Evolutionary conservation across 2,113 vertebrate species (phyloP), one percentile per base, ranked within the genome.

Genomic region (Okapia johnstoni): DNA sequence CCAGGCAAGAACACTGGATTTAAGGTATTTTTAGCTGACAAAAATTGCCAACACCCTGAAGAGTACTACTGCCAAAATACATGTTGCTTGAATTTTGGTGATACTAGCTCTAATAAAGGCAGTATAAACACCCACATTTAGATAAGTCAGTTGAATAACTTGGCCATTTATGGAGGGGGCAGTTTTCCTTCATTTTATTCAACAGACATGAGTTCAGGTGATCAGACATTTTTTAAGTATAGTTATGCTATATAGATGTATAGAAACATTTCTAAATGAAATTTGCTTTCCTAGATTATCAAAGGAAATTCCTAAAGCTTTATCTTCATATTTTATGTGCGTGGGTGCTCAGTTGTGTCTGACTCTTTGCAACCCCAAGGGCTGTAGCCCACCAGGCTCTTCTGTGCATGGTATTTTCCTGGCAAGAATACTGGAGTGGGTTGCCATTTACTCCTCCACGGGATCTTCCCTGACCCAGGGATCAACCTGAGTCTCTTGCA

Each of bases 281-380:
- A 90, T 87, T 88, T 92, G n/a, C 36, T 92, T 96, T 97, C 43
- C 48, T 43, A 30, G 95, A 91, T 54, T 52, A 33, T 25, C 54
- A 96, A 36, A 36, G 55, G 70, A 81, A 87, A 54, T 86, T 86
- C 30, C 50, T 86, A 55, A 93, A 90, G 30, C 3, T 86, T 85
- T 89, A 33, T 88, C 30, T 95, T 96, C 7, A 5, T 80, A 40
- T 96, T 90, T 90, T 86, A 16, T 80, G 10, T 73, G 12, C 13
- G n/a, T 25, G 36, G 43, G 12, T 14, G 21, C 70, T 76, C 36
- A 76, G 40, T 26, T 26, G 12, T 76, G 23, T 43, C 70, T 43
- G 36, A 43, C 70, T 43, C 36, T 25, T 70, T 70, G 36, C 23
- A 43, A 13, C 70, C 70, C 70, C 40, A 76, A 14, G 70, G 23